Evolutionary conservation across 2,888 invertebrate genomes (phyloP), one percentile per base, ranked within the genome.

Genomic region (Cheilosia vulpina): DNA sequence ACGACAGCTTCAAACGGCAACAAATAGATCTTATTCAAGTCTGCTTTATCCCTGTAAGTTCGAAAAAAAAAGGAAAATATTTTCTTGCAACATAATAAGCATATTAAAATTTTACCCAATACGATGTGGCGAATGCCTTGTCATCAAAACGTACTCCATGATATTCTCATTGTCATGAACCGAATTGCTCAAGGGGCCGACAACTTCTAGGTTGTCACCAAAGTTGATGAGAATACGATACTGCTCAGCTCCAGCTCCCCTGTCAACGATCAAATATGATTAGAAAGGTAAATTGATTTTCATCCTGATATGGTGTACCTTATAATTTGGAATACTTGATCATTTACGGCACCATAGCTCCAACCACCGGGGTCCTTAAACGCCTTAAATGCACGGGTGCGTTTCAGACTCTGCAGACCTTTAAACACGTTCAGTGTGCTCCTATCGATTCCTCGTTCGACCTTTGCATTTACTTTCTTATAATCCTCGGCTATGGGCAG

Each of bases 361-460:
- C 90, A 91, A 4, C 89, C 90, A 2, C 85, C 87, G 0, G 53
- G 41, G 9, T 88, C 47, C 47, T 91, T 91, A 43, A 89, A 90
- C 1, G 90, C 87, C 60, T 41, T 65, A 57, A 91, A 91, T 1
- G 94, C 90, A 0, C 1, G 88, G 52, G 92, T 91, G 41, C 91
- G 91, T 60, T 95, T 94, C 0, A 94, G 90, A 1, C 90, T 88
- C 1, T 93, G 92, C 72, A 95, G 88, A 0, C 90, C 90, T 88
- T 94, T 94, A 88, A 94, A 95, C 0, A 95, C 92, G 76, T 94
- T 93, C 80, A 93, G 93, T 84, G 95, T 93, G 57, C 95, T 95
- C 3, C 92, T 91, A 0, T 85, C 75, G 3, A 93, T 92, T 0
- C 89, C 89, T 53, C 93, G 90, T 88, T 95, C 93, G 0, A 88